phyloP scores from a whole-genome alignment of 2,888 invertebrate genomes.

The Abscondita cerata region DNA sequence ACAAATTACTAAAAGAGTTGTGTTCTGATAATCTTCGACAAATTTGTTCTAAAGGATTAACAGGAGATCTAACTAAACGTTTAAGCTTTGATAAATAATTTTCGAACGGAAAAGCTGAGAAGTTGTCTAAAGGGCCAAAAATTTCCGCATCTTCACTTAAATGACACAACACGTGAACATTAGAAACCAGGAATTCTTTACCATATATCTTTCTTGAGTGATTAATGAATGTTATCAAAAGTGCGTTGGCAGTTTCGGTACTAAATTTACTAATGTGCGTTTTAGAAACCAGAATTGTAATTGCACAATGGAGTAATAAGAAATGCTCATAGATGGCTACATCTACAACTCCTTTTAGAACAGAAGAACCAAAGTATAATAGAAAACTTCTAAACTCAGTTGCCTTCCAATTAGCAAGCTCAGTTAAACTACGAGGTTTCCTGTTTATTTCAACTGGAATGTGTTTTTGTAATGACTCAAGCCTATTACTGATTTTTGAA shows the following conservation, averaged over 20 bases:
- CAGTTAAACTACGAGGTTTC: constrained; percentile 27
- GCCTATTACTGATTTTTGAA: too few species aligned
- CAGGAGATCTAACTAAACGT: constrained; percentile 14
- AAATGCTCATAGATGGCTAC: constrained; percentile 23
- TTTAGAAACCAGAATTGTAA: constrained; percentile 20
- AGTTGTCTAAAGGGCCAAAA: constrained; percentile 14
- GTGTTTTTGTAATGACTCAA: background rate
- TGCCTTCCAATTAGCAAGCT: constrained; percentile 35
- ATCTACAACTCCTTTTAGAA: constrained; percentile 19
- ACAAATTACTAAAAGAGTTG: background rate
- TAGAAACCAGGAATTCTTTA: constrained; percentile 17
- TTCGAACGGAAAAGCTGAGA: constrained; percentile 21
- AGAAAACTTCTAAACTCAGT: constrained; percentile 32
- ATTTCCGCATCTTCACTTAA: constrained; percentile 16
- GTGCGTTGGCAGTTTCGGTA: constrained; percentile 7
- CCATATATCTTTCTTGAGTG: constrained; percentile 17
- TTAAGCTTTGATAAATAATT: constrained; percentile 16
- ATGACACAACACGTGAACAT: constrained; percentile 15
- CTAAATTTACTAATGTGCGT: constrained; percentile 13
- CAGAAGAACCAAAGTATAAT: constrained; percentile 28
- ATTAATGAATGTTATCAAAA: constrained; percentile 20
- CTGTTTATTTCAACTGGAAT: constrained; percentile 29
- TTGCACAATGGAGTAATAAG: constrained; percentile 25
- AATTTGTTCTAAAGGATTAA: constrained; percentile 14
- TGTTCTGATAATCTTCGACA: constrained; percentile 2